Base-by-base conservation (phyloP, 2,888 invertebrate genomes). In the Drosophila anomalata region DNA sequence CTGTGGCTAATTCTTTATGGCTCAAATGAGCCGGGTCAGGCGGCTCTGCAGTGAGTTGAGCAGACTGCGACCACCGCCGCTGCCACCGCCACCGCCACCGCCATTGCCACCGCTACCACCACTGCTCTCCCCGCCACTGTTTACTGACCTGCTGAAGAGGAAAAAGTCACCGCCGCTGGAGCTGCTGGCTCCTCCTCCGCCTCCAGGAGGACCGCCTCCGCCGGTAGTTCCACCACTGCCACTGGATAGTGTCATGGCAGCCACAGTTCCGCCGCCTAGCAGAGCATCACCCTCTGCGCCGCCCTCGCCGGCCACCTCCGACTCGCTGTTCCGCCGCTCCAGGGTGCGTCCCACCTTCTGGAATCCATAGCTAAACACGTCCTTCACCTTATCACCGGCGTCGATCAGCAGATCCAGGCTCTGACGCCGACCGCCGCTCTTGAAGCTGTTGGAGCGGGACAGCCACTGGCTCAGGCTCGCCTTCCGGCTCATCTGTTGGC, bases 321-420 rank as follows among this genome's bases (percentile, higher is more conserved):
- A 95, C 78, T 94, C 94, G 55, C 95, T 95, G 31, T 95, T 95
- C 73, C 96, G 94, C 9, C 96, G 93, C 90, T 96, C 96, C 58
- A 94, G 93, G 48, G 93, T 93, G 75, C 94, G 94, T 81, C 95
- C 95, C 61, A 95, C 92, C 93, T 92, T 94, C 93, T 95, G 94
- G 91, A 95, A 94, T 88, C 96, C 96, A 89, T 96, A 96, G 58
- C 93, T 94, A 77, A 96, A 94, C 86, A 96, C 95, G 91, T 96
- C 96, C 91, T 96, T 96, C 70, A 96, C 95, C 87, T 95, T 94
- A 90, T 96, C 96, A 39, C 96, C 94, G 0, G 96, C 96, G 75
- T 96, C 96, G 88, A 96, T 93, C 24, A 96, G 89, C 67, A 95
- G 94, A 83, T 96, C 96, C 33, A 96, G 92, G 73, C 96, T 96